phyloP scores from a whole-genome alignment of 2,113 vertebrate genomes.

The Corvus moneduloides region DNA sequence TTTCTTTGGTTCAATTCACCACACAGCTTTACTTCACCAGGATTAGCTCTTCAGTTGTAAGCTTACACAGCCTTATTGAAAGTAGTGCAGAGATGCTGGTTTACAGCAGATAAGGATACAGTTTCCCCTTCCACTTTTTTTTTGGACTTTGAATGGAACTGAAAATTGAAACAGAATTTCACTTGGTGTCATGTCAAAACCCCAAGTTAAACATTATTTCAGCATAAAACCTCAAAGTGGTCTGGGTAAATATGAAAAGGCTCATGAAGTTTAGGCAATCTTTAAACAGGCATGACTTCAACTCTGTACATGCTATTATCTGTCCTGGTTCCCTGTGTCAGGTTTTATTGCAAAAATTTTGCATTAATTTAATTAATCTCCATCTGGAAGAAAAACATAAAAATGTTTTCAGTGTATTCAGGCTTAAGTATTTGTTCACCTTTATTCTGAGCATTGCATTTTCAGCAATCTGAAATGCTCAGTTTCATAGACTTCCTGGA shows the following conservation, averaged over 20 bases:
- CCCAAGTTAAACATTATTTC: background rate
- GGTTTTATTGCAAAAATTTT: background rate
- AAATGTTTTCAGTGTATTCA: background rate
- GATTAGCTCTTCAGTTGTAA: constrained; percentile 32
- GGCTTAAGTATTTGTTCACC: background rate
- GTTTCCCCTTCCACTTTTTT: background rate
- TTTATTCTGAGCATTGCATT: background rate
- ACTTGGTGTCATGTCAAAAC: background rate
- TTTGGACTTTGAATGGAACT: background rate
- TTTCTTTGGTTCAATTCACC: constrained; percentile 51
- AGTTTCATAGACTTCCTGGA: background rate
- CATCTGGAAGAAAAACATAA: background rate
- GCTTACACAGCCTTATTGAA: background rate
- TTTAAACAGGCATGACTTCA: background rate
- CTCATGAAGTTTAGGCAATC: background rate
- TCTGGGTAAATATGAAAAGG: background rate
- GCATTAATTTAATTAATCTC: background rate
- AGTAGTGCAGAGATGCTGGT: background rate
- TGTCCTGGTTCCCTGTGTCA: background rate
- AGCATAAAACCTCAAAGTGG: background rate
- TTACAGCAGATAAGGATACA: background rate
- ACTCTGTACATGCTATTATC: background rate
- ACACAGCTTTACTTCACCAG: constrained; percentile 27
- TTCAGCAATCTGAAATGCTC: background rate
- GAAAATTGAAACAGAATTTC: background rate